Evolutionary conservation across 1,140 invertebrate species (phyloP).

Genomic region (Tigriopus japonicus): DNA sequence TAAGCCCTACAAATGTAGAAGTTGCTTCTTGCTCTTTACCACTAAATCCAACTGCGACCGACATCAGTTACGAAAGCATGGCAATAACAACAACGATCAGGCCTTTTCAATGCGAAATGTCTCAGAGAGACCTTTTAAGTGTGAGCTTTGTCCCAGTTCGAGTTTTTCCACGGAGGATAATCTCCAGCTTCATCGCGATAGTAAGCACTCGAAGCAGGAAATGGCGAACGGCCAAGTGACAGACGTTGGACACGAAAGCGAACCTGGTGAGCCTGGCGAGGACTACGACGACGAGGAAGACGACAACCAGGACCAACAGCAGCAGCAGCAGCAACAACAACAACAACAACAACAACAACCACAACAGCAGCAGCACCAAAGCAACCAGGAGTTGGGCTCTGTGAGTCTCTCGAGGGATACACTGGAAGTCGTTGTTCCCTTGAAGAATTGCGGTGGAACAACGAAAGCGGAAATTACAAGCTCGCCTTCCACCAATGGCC

Average conservation of each 20-base stretch:
- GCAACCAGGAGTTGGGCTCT: no score
- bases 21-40: conserved; percentile 78
- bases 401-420: no score
- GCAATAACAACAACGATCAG: conserved; percentile 29
- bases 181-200: conserved; percentile 50
- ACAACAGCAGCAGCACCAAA: no score
- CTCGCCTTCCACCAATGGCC: neutral
- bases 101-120: conserved; percentile 43
- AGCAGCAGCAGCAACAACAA: no score
- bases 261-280: conserved; percentile 5
- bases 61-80: conserved; percentile 73
- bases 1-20: conserved; percentile 83
- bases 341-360: no score
- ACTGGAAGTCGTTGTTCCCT: no score
- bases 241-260: conserved; percentile 21
- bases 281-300: conserved; percentile 1
- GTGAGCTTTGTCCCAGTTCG: conserved; percentile 58
- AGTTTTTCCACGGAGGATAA: conserved; percentile 64
- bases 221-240: conserved; percentile 23
- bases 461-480: no score
- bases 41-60: conserved; percentile 94
- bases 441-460: no score
- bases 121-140: conserved; percentile 61
- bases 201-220: conserved; percentile 38
- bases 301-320: neutral